Evolutionary conservation across 2,888 invertebrate genomes (phyloP), one percentile per base, ranked within the genome.

Genomic region (Meta bourneti): DNA sequence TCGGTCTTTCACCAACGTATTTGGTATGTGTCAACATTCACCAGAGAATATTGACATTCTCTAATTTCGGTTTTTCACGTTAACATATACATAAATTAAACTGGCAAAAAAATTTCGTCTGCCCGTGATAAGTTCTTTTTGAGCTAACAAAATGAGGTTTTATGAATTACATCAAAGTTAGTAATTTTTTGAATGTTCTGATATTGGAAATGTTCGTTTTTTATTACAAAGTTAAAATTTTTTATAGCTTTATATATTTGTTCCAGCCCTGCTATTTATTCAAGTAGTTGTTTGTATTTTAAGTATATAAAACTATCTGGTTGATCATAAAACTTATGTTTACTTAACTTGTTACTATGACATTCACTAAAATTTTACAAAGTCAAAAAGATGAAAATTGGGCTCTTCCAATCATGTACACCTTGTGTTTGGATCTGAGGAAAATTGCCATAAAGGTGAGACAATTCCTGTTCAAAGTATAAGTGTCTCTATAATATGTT

Each of bases 331-430:
- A n/a, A n/a, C n/a, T n/a, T n/a, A n/a, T n/a, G n/a, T 34, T 34
- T 34, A 34, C 72, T 89, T 91, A 77, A 85, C 77, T 77, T 69
- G 83, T 85, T 9, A 86, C 82, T n/a, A 90, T 82, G 94, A 96
- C 96, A 0, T 96, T 98, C 78, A 97, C 97, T 0, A 97, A 97
- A 94, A 96, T 98, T 86, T 95, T 99, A 80, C 98, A 98, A 95
- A 95, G 96, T 69, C 97, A 98, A 94, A 98, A 98, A 94, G 99
- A 99, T 94, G 98, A 98, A 94, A 99, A 99, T 95, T 99, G 99
- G 99, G 97, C 97, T 93, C 95, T 99, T n/a, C 98, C 98, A 0
- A 96, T 99, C 9, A 97, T 99, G 97, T 98, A 98, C 94, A 96
- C 97, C 0, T 96, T 98, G 16, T 98, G 98, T 94, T 96, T 98